These are phyloP conservation scores for Mimumesa dahlbomi DNA, from an alignment of 2,888 invertebrate species.

Conservation along the genomic window DNA sequence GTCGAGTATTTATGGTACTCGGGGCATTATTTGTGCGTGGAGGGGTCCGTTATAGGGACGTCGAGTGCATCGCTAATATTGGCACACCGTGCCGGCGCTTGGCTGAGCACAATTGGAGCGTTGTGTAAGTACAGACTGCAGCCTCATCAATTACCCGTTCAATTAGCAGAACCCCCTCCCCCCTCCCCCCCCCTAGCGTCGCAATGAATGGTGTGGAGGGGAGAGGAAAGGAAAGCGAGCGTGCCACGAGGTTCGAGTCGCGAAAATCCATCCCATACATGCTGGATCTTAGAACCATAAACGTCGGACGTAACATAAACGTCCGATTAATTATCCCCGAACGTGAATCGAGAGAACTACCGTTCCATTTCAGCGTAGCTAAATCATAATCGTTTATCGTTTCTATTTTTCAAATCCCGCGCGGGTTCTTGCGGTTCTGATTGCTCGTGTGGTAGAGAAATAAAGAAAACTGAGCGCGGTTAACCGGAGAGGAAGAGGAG, in stretches of 20 bases:
- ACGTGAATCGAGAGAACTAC: too few species aligned
- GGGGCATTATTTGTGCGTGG: conserved; percentile 74
- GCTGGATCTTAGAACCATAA: conserved; percentile 24
- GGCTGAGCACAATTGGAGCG: conserved; percentile 76
- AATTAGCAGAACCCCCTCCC: conserved; percentile 67
- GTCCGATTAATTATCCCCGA: too few species aligned
- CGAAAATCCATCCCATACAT: conserved; percentile 28
- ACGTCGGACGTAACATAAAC: conserved; percentile 11
- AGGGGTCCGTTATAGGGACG: conserved; percentile 73
- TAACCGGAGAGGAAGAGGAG: too few species aligned
- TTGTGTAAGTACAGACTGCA: conserved; percentile 76
- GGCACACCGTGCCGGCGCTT: conserved; percentile 71
- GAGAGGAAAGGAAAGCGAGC: neutral
- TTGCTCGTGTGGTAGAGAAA: too few species aligned
- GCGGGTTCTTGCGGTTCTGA: too few species aligned
- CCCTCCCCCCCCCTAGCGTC: neutral
- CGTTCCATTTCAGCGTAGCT: too few species aligned
- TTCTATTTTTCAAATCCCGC: too few species aligned
- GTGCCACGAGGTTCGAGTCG: conserved; percentile 25
- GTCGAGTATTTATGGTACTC: conserved; percentile 76
- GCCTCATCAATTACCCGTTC: conserved; percentile 76
- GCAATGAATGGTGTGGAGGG: neutral
- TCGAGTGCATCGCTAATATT: conserved; percentile 78
- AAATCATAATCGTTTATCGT: too few species aligned
- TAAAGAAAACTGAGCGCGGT: too few species aligned